phyloP scores from a whole-genome alignment of 1,140 invertebrate species.

The Aphidius gifuensis region DNA sequence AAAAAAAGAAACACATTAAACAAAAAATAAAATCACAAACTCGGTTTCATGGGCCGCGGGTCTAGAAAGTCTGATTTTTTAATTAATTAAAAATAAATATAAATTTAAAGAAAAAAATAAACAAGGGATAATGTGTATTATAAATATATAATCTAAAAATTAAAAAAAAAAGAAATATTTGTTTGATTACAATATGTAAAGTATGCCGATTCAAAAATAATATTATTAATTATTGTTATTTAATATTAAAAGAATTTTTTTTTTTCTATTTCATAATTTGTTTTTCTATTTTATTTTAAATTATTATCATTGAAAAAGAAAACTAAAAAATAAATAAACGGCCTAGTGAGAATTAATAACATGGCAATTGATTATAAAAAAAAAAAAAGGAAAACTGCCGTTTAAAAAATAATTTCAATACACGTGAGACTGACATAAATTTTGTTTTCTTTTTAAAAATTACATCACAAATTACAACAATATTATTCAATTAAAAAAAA shows the following conservation, averaged over 20 bases:
- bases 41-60: constrained; percentile 45
- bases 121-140: constrained; percentile 51
- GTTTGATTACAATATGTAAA: constrained; percentile 52
- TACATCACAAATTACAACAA: too few relatives aligned
- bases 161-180: constrained; percentile 32
- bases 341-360: neutral
- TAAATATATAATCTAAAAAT: constrained; percentile 47
- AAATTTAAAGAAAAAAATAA: constrained; percentile 17
- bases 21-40: constrained; percentile 29
- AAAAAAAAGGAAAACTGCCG: neutral
- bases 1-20: constrained; percentile 30
- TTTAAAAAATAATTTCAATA: too few relatives aligned
- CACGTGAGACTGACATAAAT: too few relatives aligned
- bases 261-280: constrained; percentile 13
- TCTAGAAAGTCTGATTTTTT: constrained; percentile 57
- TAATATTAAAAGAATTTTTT: constrained; percentile 30
- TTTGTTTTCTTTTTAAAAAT: too few relatives aligned
- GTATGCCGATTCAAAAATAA: constrained; percentile 46
- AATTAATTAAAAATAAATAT: constrained; percentile 13
- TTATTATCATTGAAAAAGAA: constrained; percentile 22
- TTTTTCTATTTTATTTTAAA: constrained; percentile 27
- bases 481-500: too few relatives aligned
- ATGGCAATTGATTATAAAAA: neutral
- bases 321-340: neutral
- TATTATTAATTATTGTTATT: constrained; percentile 53